Evolutionary conservation across 2,888 invertebrate species (phyloP).

Genomic region (Acleris emargana): DNA sequence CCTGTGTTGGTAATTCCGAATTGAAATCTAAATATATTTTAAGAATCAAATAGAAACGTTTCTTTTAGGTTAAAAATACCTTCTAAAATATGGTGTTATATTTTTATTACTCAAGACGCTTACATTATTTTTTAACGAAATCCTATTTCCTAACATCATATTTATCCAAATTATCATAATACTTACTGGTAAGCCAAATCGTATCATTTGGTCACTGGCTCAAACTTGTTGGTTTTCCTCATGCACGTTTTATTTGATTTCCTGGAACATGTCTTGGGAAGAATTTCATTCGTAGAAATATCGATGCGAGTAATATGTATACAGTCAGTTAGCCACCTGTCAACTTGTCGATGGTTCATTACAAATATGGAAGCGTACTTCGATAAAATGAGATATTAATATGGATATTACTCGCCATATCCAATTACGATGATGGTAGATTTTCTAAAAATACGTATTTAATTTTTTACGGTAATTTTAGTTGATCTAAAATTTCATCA

Average conservation of each 20-base stretch:
- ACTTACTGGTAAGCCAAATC: conserved; percentile 29
- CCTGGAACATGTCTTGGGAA: conserved; percentile 22
- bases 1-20: too few species aligned
- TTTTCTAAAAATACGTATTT: background rate
- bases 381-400: background rate
- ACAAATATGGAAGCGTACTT: background rate
- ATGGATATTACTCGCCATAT: background rate
- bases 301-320: conserved; percentile 6
- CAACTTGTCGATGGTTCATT: background rate
- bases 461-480: too few species aligned
- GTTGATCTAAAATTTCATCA: too few species aligned
- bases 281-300: conserved; percentile 28
- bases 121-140: background rate
- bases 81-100: too few species aligned
- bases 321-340: conserved; percentile 28
- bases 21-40: too few species aligned
- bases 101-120: too few species aligned
- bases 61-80: too few species aligned
- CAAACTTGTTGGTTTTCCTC: conserved; percentile 36
- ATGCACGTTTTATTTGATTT: conserved; percentile 35
- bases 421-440: too few species aligned
- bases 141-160: background rate
- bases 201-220: conserved; percentile 36
- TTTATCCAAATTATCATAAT: conserved; percentile 29
- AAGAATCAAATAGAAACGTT: too few species aligned